Evolutionary conservation across 2,113 vertebrate genomes (phyloP).

Genomic region (Xerus inauris): DNA sequence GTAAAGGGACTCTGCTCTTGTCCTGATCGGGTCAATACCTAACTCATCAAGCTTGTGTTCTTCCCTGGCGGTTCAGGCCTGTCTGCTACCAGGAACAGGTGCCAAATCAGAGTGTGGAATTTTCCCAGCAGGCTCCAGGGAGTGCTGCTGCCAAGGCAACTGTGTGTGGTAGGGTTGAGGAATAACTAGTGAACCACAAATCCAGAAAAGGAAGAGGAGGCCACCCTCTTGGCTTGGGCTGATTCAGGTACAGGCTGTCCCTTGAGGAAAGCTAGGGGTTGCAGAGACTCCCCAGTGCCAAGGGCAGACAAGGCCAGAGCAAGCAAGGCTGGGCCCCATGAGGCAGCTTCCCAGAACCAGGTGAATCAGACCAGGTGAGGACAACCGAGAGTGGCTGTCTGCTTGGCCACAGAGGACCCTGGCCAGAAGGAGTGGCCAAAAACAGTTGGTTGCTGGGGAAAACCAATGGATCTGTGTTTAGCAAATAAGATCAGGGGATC

Average conservation of each 20-base stretch:
- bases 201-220: conserved; percentile 72
- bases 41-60: not conserved
- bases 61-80: conserved; percentile 39
- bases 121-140: conserved; percentile 72
- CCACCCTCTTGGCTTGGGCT: not conserved
- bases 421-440: not conserved
- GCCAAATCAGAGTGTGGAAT: conserved; percentile 74
- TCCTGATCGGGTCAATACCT: not conserved
- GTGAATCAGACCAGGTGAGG: conserved; percentile 47
- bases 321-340: not conserved
- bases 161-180: conserved; percentile 66
- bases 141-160: conserved; percentile 70
- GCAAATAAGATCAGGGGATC: not conserved
- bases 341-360: conserved; percentile 51
- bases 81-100: conserved; percentile 71
- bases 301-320: not conserved
- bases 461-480: not conserved
- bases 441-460: not conserved
- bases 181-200: conserved; percentile 71
- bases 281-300: not conserved
- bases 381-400: not conserved
- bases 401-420: conserved; percentile 1
- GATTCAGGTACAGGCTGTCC: conserved; percentile 71
- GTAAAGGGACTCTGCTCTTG: not conserved
- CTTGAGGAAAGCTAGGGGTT: conserved; percentile 65